Base-by-base conservation (phyloP, 2,797 vertebrate species). In the Graptemys geographica region DNA sequence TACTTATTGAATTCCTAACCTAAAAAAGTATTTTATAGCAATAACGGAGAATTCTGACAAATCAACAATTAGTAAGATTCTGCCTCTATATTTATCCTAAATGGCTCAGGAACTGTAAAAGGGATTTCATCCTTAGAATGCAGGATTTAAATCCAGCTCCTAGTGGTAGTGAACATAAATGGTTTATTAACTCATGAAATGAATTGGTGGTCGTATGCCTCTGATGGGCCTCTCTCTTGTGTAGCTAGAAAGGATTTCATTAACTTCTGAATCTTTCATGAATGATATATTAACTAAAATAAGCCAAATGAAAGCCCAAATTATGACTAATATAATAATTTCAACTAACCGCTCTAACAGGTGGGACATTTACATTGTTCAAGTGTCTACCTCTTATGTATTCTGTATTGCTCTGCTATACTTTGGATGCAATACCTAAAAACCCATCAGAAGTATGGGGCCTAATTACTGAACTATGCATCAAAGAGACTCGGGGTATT, bases 371-470 rank as follows among this genome's bases (percentile, higher is more conserved):
- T 92, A 37, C 25, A 83, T 87, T 80, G 65, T 78, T 8, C 0
- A 0, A 1, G 47, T 59, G 7, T 19, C 80, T 23, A 19, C 9
- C 5, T 72, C n/a, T 21, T 21, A 41, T 23, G 18, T 47, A 15
- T 74, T 74, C 37, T 27, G 23, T 6, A 23, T 76, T 27, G 13
- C 12, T 47, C 25, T 16, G 74, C 74, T 47, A 76, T 47, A 15
- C 41, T 76, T 72, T 72, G n/a, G n/a, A 72, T n/a, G 19, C 65
- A 72, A 37, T 23, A 41, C n/a, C 19, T n/a, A 4, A 72, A 72
- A 69, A n/a, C 33, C 18, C 19, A 41, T 23, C 33, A 23, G 81
- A 90, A 74, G 18, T 11, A 65, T 0, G 0, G 2, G 2, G 1
- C 33, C 1, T 81, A 86, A 19, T 90, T 86, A 90, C 12, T 83